These are phyloP conservation scores for Gallinago media DNA, from an alignment of 2,113 vertebrate species.

Conservation along the genomic window DNA sequence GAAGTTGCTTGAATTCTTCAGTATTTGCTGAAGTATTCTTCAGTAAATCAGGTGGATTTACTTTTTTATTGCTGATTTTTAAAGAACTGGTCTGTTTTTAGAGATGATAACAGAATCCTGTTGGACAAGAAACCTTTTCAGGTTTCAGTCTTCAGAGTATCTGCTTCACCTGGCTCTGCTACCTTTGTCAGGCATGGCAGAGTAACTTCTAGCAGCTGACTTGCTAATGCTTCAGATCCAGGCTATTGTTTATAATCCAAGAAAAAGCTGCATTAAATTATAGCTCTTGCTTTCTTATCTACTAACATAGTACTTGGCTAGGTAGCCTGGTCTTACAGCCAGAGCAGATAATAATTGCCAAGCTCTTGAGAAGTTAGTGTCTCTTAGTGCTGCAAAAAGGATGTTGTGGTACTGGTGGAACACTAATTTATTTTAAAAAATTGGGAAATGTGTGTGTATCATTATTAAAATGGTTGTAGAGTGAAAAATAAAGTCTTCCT, in stretches of 20 bases:
- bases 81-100: neutral
- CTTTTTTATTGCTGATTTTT: neutral
- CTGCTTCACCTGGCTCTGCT: neutral
- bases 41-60: neutral
- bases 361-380: neutral
- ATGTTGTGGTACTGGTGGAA: neutral
- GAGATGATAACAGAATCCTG: neutral
- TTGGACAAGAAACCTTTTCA: neutral
- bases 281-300: neutral
- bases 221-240: neutral
- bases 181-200: neutral
- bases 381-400: neutral
- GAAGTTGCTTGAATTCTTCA: neutral
- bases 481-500: neutral
- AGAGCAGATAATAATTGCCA: neutral
- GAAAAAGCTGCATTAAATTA: neutral
- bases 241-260: neutral
- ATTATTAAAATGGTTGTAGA: neutral
- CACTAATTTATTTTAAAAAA: neutral
- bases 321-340: neutral
- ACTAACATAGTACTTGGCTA: neutral
- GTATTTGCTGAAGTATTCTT: neutral
- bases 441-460: neutral
- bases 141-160: neutral
- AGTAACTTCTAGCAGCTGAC: neutral